A percentile compares a stretch with the other conserved stretches of the same genome.
Evolutionary conservation across 2,888 invertebrate species (phyloP).

Genomic region (Mesorhabditis spiculigera): DNA sequence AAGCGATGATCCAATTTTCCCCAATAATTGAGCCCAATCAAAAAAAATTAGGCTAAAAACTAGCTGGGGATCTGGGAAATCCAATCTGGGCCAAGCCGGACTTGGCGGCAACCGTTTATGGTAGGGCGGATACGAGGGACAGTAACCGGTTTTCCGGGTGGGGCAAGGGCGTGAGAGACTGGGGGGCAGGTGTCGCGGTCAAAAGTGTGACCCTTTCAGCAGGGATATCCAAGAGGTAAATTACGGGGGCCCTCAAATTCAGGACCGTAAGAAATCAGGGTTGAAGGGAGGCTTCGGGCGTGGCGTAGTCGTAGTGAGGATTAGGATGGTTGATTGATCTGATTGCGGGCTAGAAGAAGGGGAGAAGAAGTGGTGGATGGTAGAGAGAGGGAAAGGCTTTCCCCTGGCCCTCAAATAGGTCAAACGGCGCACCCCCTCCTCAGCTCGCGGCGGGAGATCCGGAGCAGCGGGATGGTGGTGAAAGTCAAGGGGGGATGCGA

Average conservation of each 20-base stretch:
- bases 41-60: too few relatives aligned
- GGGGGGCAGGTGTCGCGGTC: too few relatives aligned
- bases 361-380: slow-evolving; percentile 12
- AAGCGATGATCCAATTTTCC: too few relatives aligned
- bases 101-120: too few relatives aligned
- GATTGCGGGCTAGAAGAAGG: slow-evolving; percentile 13
- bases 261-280: slow-evolving; percentile 31
- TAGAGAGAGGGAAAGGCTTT: slow-evolving; percentile 9
- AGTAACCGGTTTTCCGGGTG: too few relatives aligned
- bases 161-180: too few relatives aligned
- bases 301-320: not conserved
- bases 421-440: not conserved
- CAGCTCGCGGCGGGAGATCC: not conserved
- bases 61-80: too few relatives aligned
- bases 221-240: not conserved
- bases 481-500: too few relatives aligned
- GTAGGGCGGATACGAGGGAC: too few relatives aligned
- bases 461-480: not conserved
- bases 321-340: not conserved
- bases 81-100: too few relatives aligned
- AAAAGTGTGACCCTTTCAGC: too few relatives aligned
- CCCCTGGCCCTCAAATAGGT: slow-evolving; percentile 9
- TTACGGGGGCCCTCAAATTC: slow-evolving; percentile 39
- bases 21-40: too few relatives aligned
- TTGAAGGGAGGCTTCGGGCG: slow-evolving; percentile 24